Percentiles rank a stretch among this genome's conserved stretches.
These are phyloP conservation scores for Molorchus minor DNA, from an alignment of 2,888 invertebrate species.

Conservation along the genomic window DNA sequence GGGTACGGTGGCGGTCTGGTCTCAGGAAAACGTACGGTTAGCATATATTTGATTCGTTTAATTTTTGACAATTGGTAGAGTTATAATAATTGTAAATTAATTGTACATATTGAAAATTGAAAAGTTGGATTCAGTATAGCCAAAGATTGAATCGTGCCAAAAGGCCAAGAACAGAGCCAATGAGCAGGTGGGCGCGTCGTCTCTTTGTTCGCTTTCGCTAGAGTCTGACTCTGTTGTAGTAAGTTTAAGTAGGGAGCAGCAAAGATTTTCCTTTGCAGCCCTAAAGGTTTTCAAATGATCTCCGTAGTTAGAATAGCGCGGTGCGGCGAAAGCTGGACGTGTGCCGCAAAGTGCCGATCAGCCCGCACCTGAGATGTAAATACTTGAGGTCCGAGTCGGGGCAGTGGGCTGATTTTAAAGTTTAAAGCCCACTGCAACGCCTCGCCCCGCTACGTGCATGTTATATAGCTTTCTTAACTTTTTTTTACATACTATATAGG, in stretches of 20 bases:
- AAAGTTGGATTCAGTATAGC: conserved; percentile 62
- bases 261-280: conserved; percentile 48
- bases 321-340: conserved; percentile 59
- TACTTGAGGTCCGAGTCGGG: conserved; percentile 42
- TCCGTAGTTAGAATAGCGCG: conserved; percentile 62
- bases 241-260: conserved; percentile 48
- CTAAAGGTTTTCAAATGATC: conserved; percentile 63
- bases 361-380: conserved; percentile 58
- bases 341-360: conserved; percentile 56
- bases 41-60: conserved; percentile 37
- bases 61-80: conserved; percentile 36
- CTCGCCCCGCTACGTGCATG: conserved; percentile 35
- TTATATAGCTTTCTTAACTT: conserved; percentile 58
- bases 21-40: conserved; percentile 58
- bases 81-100: conserved; percentile 48
- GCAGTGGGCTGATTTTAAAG: conserved; percentile 24
- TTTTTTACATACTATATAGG: conserved; percentile 49
- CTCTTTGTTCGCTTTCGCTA: conserved; percentile 59
- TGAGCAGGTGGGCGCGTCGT: conserved; percentile 38
- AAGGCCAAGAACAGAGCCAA: conserved; percentile 45
- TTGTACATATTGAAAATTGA: conserved; percentile 47
- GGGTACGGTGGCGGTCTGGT: conserved; percentile 46
- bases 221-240: conserved; percentile 54
- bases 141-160: conserved; percentile 60
- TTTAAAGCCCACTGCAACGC: conserved; percentile 11